Evolutionary conservation across 2,888 invertebrate genomes (phyloP), one percentile per base, ranked within the genome.

Genomic region (Athalia circularis): DNA sequence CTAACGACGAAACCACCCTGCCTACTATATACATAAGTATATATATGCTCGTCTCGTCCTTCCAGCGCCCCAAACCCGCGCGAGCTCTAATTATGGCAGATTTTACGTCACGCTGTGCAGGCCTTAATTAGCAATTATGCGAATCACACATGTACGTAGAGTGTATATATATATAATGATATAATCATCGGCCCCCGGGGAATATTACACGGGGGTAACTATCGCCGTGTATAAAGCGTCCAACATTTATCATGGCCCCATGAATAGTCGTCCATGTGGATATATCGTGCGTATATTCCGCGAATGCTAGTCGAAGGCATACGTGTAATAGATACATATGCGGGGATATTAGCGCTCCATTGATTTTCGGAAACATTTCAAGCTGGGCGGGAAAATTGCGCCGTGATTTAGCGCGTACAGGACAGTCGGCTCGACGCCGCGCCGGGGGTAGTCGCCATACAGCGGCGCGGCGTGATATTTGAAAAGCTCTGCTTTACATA

Each of bases 71-170:
- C 29, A 29, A 29, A 29, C 29, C 29, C 29, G 29, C 29, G 29
- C 29, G 29, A 29, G 29, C 76, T 81, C 80, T 83, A 81, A 84
- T 84, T 82, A 81, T 64, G 54, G 79, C 78, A 65, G 70, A 81
- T 79, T 72, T 59, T 13, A 11, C 72, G 59, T 72, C 72, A 72
- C 72, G 59, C 43, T 59, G 29, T 57, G 57, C 8, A 57, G 59
- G 75, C 79, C 76, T 54, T 72, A 79, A 79, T 79, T 78, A 72
- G 77, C 76, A 76, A 78, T 79, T 70, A 70, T 50, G 61, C 59
- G 77, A 65, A 59, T 45, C 57, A 47, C 57, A 47, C 52, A 57
- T 48, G 29, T 15, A 15, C 43, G 68, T 11, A 11, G 8, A 11
- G n/a, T 7, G 54, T 54, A 9, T 54, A 9, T 9, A 9, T 9